Conservation (phyloP, 2,888 invertebrate species). For the Octonoba sinensis region DNA sequence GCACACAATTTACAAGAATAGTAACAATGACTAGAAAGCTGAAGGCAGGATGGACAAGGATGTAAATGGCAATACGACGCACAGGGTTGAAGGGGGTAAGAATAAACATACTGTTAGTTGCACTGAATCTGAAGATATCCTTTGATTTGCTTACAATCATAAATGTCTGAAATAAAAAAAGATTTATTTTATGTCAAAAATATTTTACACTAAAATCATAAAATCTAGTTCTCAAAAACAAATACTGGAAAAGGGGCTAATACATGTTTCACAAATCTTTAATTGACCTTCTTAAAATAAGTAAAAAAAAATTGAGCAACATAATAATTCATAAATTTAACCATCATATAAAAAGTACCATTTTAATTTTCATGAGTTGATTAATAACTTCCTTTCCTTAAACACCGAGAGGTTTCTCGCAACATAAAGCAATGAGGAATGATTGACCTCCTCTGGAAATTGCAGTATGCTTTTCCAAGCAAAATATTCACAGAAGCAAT, state of each 20-base stretch:
- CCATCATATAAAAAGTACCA: no score
- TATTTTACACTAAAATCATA: not conserved
- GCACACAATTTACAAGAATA: slow-evolving; percentile 98
- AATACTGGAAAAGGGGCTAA: not conserved
- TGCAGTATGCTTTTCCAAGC: no score
- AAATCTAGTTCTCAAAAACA: not conserved
- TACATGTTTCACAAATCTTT: no score
- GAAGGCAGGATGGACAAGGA: slow-evolving; percentile 98
- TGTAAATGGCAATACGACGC: slow-evolving; percentile 96
- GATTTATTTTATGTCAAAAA: not conserved
- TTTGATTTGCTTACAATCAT: slow-evolving; percentile 98
- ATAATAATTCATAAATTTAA: no score
- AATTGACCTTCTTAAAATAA: no score
- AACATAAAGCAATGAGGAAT: no score
- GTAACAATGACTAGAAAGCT: slow-evolving; percentile 98
- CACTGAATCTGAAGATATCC: slow-evolving; percentile 99
- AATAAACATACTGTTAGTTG: slow-evolving; percentile 94
- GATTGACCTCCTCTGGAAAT: no score
- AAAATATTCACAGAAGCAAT: no score
- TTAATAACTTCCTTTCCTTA: no score
- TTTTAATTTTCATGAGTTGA: no score
- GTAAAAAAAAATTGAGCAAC: no score
- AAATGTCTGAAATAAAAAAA: slow-evolving; percentile 81
- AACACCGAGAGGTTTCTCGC: no score
- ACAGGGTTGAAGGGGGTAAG: slow-evolving; percentile 97